Percentiles rank a stretch among this genome's conserved stretches.
Conservation (phyloP, 64 coral and sea anemone genomes). For the Astreopora myriophthalma region DNA sequence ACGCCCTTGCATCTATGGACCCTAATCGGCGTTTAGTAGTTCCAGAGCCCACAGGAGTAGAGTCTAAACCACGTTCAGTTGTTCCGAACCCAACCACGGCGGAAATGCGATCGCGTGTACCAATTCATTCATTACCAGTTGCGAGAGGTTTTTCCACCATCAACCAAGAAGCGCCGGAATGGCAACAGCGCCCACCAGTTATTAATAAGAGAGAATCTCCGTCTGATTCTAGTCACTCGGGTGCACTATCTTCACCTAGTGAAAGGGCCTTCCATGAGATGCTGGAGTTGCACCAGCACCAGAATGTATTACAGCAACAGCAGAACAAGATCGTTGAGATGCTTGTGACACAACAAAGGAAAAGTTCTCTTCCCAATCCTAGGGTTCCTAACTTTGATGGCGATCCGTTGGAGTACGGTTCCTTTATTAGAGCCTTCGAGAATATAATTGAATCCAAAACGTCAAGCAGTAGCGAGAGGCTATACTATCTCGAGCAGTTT, state of each 20-base stretch:
- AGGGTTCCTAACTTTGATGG: too few species aligned
- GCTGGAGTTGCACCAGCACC: too few species aligned
- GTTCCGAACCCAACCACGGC: neutral
- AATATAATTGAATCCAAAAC: slow-evolving; percentile 29
- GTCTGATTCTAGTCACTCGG: neutral
- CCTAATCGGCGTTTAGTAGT: neutral
- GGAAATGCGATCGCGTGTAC: neutral
- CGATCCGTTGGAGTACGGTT: neutral
- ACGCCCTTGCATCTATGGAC: neutral
- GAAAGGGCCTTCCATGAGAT: neutral
- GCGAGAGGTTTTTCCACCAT: too few species aligned
- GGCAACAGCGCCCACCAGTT: neutral
- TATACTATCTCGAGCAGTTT: slow-evolving; percentile 37
- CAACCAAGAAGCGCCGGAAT: neutral
- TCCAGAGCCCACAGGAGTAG: neutral
- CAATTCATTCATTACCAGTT: too few species aligned
- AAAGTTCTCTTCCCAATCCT: too few species aligned
- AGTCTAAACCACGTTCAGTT: neutral
- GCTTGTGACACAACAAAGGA: too few species aligned
- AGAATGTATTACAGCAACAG: too few species aligned
- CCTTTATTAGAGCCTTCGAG: slow-evolving; percentile 30
- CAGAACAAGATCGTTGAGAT: too few species aligned
- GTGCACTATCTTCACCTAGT: neutral
- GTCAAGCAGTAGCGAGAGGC: neutral
- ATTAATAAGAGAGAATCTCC: neutral